Base-by-base conservation (phyloP, 1,140 invertebrate genomes). In the Maconellicoccus hirsutus region DNA sequence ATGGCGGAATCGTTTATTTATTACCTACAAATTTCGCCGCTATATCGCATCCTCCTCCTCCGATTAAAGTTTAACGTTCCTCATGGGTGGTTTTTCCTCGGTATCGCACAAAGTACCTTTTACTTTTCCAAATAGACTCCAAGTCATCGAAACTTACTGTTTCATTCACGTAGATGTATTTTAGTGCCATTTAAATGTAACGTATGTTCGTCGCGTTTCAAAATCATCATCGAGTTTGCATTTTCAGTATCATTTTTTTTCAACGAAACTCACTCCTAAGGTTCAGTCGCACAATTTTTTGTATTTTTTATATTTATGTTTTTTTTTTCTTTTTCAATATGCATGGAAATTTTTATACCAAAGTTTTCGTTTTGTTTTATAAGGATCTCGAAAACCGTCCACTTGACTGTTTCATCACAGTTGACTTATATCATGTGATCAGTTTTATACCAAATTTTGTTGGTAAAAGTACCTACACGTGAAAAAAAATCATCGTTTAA, bases 11-110 rank as follows among this genome's bases (percentile, higher is more conserved):
- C 63, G 71, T 83, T 7, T 86, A 82, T 74, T 76, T 82, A 23
- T 75, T 86, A 70, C 84, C 85, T 6, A 77, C 84, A 16, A 81
- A 79, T 71, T 79, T 77, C 73, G 79, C 80, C 21, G 61, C 61
- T 25, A 25, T 66, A 25, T 26, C 61, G 61, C 61, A 66, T 25
- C 61, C 21, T 12, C 25, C 61, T 10, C 61, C 61, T 1, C 22
- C 61, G 61, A 66, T 66, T 25, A 66, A 66, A 66, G 61, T 26
- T 25, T 66, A 26, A 66, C 3, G 6, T 19, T 52, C n/a, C 2
- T 52, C 10, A 3, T 14, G 42, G 6, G 6, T 3, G 4, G 2
- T 52, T 16, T 52, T 52, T 16, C n/a, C n/a, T 52, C 12, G 29
- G n/a, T 16, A 52, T 16, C 42, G 42, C 42, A 52, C 42, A 52